Conservation (phyloP, 2,888 invertebrate species). For the Bellardia pandia region DNA sequence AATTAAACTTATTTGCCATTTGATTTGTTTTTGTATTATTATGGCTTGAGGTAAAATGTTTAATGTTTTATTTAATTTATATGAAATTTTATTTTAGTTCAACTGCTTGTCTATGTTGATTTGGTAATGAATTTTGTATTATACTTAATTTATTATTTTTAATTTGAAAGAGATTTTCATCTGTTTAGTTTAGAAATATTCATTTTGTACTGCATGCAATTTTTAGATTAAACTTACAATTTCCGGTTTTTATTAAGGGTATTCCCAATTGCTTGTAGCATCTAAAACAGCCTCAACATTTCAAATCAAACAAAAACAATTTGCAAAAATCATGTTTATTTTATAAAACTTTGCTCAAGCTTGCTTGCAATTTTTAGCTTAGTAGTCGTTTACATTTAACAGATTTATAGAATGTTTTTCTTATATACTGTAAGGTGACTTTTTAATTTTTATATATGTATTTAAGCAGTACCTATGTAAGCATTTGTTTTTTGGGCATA, state of each 20-base stretch:
- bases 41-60: neutral
- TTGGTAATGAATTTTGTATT: neutral
- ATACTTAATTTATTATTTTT: neutral
- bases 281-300: too few species aligned
- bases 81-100: neutral
- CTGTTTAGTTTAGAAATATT: neutral
- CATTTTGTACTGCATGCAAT: constrained; percentile 21
- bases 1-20: neutral
- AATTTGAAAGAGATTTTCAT: neutral
- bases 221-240: constrained; percentile 10
- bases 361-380: neutral
- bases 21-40: neutral
- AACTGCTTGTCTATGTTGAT: neutral
- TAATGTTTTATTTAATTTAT: neutral
- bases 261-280: neutral
- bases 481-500: too few species aligned
- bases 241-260: constrained; percentile 9
- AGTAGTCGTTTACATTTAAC: too few species aligned
- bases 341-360: too few species aligned
- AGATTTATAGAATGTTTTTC: too few species aligned
- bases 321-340: too few species aligned
- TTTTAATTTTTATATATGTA: too few species aligned
- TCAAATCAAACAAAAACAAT: too few species aligned
- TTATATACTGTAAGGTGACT: too few species aligned
- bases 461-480: too few species aligned